Base-by-base conservation (phyloP, 1,140 invertebrate genomes). In the Papilio glaucus region DNA sequence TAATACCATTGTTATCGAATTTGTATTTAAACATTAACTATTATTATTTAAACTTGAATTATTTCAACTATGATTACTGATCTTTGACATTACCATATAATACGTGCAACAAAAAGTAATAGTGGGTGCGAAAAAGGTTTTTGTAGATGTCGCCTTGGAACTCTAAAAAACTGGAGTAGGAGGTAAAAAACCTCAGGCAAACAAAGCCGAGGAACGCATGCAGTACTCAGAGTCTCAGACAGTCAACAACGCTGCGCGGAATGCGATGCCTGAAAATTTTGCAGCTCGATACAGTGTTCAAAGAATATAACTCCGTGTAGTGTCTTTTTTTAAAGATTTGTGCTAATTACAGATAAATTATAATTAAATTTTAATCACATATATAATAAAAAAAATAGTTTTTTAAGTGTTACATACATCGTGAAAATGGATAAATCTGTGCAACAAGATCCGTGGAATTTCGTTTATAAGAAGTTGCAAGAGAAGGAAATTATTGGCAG, bases 121-220 rank as follows among this genome's bases (percentile, higher is more conserved):
- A 42, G 38, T 67, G 71, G 12, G 62, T 68, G 49, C 42, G 45
- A 33, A 67, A 71, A 74, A 73, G 73, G 78, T 77, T 83, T 82
- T 84, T 75, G 63, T 76, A 61, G 18, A 9, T 63, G 49, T 71
- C 82, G 70, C 82, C 78, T 86, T 85, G 81, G 77, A 81, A 77
- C 73, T 82, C 77, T 85, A 88, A 90, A 88, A 89, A 91, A 88
- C 79, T 83, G 73, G 82, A 85, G 83, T 85, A 86, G 80, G 77
- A 3, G n/a, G n/a, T 86, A 84, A 68, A 74, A 73, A 88, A 84
- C 77, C 80, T 80, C 78, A 72, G 62, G 57, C 83, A 85, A 89
- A 89, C 86, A 86, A 87, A 84, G 82, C 83, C 84, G 76, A 77
- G 62, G 77, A 73, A 69, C 63, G 72, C 73, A 75, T 74, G 72